These are phyloP conservation scores for Athripsodes cinereus DNA, from an alignment of 2,888 invertebrate species.

Conservation along the genomic window DNA sequence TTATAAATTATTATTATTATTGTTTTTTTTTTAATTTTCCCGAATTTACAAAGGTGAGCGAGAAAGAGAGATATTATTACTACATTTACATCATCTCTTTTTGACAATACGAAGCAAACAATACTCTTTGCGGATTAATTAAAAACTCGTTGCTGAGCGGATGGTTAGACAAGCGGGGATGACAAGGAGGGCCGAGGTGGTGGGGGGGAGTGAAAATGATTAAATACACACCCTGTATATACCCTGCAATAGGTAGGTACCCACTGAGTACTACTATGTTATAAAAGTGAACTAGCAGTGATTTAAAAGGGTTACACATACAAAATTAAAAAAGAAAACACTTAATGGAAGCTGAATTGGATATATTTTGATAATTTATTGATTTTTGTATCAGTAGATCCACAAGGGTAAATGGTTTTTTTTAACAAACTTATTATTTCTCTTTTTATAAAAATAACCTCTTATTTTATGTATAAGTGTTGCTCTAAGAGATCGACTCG, in stretches of 20 bases:
- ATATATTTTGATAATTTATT: too few relatives aligned
- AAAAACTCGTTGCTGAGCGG: conserved; percentile 26
- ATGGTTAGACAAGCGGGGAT: conserved; percentile 9
- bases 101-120: conserved; percentile 26
- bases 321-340: not conserved
- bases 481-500: too few relatives aligned
- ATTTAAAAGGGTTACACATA: not conserved
- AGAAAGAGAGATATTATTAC: conserved; percentile 16
- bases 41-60: conserved; percentile 22
- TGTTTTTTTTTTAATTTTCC: conserved; percentile 14
- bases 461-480: too few relatives aligned
- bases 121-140: conserved; percentile 26
- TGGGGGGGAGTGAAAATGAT: conserved; percentile 26
- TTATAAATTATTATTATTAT: not conserved
- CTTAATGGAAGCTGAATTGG: too few relatives aligned
- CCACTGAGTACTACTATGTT: not conserved
- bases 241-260: too few relatives aligned
- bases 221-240: conserved; percentile 21
- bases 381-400: too few relatives aligned
- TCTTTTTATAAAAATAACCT: too few relatives aligned
- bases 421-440: too few relatives aligned
- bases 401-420: too few relatives aligned
- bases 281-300: not conserved
- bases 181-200: not conserved
- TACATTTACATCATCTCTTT: conserved; percentile 22